These are phyloP conservation scores for Acanthaster planci DNA, from an alignment of 35 echinoderm and acorn worm species.

Conservation along the genomic window DNA sequence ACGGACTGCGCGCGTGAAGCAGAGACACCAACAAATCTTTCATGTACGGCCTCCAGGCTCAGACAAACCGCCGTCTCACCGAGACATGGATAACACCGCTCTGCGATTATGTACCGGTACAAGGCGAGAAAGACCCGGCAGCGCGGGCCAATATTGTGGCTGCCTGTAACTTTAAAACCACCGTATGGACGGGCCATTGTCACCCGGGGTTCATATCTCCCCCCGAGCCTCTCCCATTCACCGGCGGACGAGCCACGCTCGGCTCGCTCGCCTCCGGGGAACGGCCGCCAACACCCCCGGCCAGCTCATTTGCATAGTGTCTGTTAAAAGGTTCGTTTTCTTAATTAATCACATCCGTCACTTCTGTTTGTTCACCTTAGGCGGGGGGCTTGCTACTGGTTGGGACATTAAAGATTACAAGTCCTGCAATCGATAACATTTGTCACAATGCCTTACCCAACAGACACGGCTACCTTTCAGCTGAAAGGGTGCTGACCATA, in stretches of 20 bases:
- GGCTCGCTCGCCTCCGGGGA: slow-evolving; percentile 16
- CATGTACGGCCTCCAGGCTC: slow-evolving; percentile 1
- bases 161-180: slow-evolving; percentile 31
- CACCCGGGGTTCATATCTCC: background rate
- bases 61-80: background rate
- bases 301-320: slow-evolving; percentile 17
- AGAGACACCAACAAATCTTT: slow-evolving; percentile 18
- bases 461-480: too few relatives aligned
- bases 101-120: too few relatives aligned
- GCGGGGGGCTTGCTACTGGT: slow-evolving; percentile 23
- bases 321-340: slow-evolving; percentile 33
- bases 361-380: slow-evolving; percentile 33
- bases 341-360: slow-evolving; percentile 34
- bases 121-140: background rate
- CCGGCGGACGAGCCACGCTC: slow-evolving; percentile 4
- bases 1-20: background rate
- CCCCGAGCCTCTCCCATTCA: slow-evolving; percentile 10
- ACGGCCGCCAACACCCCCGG: background rate
- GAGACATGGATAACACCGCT: too few relatives aligned
- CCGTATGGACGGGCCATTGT: slow-evolving; percentile 23
- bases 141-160: slow-evolving; percentile 12
- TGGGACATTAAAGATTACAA: slow-evolving; percentile 26
- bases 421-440: slow-evolving; percentile 18
- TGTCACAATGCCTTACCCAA: slow-evolving; percentile 2
- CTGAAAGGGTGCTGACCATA: too few relatives aligned